A percentile compares a stretch with the other conserved stretches of the same genome.
These are phyloP conservation scores for Sitodiplosis mosellana DNA, from an alignment of 1,140 invertebrate species.

Conservation along the genomic window DNA sequence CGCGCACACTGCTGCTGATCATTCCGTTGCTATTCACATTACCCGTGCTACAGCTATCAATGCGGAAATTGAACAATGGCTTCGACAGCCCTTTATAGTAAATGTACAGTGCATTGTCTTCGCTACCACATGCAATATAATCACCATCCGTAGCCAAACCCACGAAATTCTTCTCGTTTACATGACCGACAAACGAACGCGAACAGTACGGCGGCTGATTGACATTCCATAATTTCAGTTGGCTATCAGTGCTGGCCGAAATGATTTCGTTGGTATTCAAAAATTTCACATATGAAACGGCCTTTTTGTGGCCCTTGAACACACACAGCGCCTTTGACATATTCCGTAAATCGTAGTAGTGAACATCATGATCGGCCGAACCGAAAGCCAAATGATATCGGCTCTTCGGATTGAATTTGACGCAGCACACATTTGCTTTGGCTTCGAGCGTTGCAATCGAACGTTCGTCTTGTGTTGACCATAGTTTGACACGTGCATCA, in stretches of 20 bases:
- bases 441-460: constrained; percentile 76
- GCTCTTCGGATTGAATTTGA: constrained; percentile 85
- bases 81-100: constrained; percentile 85
- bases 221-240: constrained; percentile 86
- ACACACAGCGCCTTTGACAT: constrained; percentile 64
- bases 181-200: constrained; percentile 78
- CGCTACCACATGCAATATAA: constrained; percentile 88
- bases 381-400: constrained; percentile 81
- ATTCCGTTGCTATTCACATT: constrained; percentile 52
- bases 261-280: constrained; percentile 77
- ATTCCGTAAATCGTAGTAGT: constrained; percentile 88
- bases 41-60: constrained; percentile 1
- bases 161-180: constrained; percentile 96
- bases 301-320: constrained; percentile 85
- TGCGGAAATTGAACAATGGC: constrained; percentile 53
- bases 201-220: constrained; percentile 56
- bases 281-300: constrained; percentile 93
- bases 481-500: constrained; percentile 86
- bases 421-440: constrained; percentile 91
- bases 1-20: too few relatives aligned
- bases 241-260: constrained; percentile 88
- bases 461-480: constrained; percentile 73
- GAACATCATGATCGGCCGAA: constrained; percentile 90
- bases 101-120: constrained; percentile 86
- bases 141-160: constrained; percentile 89